Percentiles rank a stretch among this genome's conserved stretches.
Conservation (phyloP, 2,113 vertebrate genomes). For the Podiceps cristatus region DNA sequence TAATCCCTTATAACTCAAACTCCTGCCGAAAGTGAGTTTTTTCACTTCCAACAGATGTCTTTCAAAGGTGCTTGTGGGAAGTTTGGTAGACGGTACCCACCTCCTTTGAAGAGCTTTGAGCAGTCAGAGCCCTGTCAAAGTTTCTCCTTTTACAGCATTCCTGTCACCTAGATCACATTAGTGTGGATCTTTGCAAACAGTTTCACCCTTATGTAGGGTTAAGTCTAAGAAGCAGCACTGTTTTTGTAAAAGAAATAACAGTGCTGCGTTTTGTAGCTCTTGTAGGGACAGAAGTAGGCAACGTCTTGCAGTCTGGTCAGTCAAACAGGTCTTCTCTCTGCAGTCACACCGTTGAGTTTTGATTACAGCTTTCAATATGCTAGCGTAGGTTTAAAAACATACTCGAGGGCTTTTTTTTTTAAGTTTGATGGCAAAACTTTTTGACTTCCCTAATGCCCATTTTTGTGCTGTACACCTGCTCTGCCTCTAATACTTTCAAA, state of each 20-base stretch:
- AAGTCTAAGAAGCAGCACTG: not conserved
- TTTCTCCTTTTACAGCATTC: not conserved
- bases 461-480: not conserved
- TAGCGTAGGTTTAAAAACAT: not conserved
- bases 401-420: not conserved
- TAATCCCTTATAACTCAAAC: not conserved
- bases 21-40: not conserved
- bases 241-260: not conserved
- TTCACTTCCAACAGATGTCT: not conserved
- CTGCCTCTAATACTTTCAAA: not conserved
- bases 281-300: not conserved
- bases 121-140: not conserved
- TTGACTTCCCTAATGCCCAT: not conserved
- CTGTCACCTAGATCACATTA: not conserved
- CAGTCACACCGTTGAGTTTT: rapidly evolving
- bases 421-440: not conserved
- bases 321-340: not conserved
- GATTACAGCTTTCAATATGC: not conserved
- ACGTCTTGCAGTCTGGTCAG: rapidly evolving
- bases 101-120: not conserved
- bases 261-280: not conserved
- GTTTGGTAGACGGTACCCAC: not conserved
- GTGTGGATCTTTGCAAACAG: not conserved
- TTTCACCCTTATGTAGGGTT: not conserved
- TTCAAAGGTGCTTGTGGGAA: not conserved